These are phyloP conservation scores for Enteromius fasciolatus DNA, from an alignment of 2,797 vertebrate genomes.

Conservation along the genomic window DNA sequence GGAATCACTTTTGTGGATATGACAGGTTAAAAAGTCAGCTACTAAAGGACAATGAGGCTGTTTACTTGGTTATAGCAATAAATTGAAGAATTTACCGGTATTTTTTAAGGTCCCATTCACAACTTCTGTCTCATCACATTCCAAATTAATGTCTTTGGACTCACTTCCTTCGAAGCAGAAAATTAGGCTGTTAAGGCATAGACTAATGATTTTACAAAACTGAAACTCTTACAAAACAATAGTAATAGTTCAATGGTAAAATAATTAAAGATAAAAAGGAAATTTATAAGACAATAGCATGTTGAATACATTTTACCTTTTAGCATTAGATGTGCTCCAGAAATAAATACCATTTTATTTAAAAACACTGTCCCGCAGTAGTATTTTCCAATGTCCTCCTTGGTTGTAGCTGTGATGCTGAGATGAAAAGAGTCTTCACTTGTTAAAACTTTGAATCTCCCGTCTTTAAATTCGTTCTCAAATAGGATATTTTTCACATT, in stretches of 20 bases:
- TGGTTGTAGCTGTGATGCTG: slow-evolving; percentile 11
- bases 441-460: slow-evolving; percentile 8
- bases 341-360: slow-evolving; percentile 11
- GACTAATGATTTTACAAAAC: background rate
- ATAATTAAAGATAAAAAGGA: background rate
- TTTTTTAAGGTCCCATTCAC: background rate
- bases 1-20: background rate
- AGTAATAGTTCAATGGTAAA: background rate
- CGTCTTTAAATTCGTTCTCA: slow-evolving; percentile 16
- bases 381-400: slow-evolving; percentile 22
- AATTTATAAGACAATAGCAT: background rate
- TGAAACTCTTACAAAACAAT: background rate
- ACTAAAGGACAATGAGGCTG: background rate
- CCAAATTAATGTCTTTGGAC: background rate
- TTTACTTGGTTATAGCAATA: background rate
- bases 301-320: slow-evolving; percentile 1
- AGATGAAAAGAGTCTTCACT: slow-evolving; percentile 10
- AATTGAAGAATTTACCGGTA: slow-evolving; percentile 5
- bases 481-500: background rate
- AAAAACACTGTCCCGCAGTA: slow-evolving; percentile 14
- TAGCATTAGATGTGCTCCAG: slow-evolving; percentile 27
- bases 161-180: slow-evolving; percentile 4
- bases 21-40: background rate
- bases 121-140: background rate
- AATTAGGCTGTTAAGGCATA: background rate